These are phyloP conservation scores for Sigmodon hispidus DNA, from an alignment of 2,113 vertebrate genomes.

Conservation along the genomic window DNA sequence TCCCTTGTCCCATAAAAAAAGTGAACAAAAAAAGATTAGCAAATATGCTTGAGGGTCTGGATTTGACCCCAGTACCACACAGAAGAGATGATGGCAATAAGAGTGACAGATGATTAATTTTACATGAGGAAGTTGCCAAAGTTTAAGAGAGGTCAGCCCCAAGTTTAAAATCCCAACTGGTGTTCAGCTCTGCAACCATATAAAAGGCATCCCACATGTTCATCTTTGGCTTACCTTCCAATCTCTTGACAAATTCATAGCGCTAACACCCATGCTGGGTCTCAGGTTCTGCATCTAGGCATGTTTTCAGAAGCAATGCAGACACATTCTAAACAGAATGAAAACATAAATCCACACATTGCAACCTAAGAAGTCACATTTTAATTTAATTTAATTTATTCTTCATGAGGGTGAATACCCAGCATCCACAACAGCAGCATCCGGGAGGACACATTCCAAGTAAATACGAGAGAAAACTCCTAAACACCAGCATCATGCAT, in stretches of 20 bases:
- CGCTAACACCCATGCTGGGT: slow-evolving; percentile 60
- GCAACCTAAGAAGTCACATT: slow-evolving; percentile 60
- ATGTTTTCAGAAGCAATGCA: slow-evolving; percentile 77
- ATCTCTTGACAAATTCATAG: slow-evolving; percentile 37
- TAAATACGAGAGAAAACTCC: slow-evolving; percentile 71
- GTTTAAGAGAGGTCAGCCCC: slow-evolving; percentile 78
- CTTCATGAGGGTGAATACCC: slow-evolving; percentile 41
- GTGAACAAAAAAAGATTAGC: neutral
- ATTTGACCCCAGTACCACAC: neutral
- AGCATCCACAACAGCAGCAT: slow-evolving; percentile 68
- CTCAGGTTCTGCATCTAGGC: slow-evolving; percentile 76
- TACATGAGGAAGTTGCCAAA: slow-evolving; percentile 55
- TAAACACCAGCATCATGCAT: slow-evolving; percentile 57
- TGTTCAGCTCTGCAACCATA: slow-evolving; percentile 78
- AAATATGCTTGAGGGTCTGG: neutral
- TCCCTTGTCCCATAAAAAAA: neutral
- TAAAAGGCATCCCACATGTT: slow-evolving; percentile 66
- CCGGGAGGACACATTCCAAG: slow-evolving; percentile 16
- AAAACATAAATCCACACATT: neutral
- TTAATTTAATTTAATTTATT: too few species aligned
- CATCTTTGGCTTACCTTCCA: slow-evolving; percentile 73
- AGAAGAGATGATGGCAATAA: slow-evolving; percentile 15
- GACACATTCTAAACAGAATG: slow-evolving; percentile 59
- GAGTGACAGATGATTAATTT: slow-evolving; percentile 49
- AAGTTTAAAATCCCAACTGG: slow-evolving; percentile 74